These are phyloP conservation scores for Diploscapter pachys DNA, from an alignment of 1,140 invertebrate species.

Conservation along the genomic window DNA sequence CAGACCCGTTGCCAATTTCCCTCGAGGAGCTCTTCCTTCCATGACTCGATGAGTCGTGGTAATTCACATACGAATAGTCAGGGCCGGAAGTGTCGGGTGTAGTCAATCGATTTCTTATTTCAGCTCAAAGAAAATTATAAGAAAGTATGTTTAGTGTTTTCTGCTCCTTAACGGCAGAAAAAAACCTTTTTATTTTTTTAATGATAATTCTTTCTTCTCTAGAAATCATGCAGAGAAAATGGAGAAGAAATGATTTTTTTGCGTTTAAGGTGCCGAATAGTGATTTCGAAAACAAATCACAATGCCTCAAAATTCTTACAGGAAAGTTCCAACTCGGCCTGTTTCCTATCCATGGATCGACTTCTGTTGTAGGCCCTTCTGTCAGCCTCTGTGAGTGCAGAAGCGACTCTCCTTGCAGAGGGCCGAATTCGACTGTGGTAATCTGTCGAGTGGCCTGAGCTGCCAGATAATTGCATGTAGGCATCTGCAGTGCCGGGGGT, in stretches of 20 bases:
- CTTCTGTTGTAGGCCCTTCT: conserved; percentile 43
- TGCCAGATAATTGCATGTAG: no score
- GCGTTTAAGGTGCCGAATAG: no score
- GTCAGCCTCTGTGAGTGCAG: conserved; percentile 43
- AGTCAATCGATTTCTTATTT: conserved; percentile 33
- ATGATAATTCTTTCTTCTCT: conserved; percentile 5
- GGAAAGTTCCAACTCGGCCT: conserved; percentile 25
- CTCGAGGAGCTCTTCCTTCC: conserved; percentile 31
- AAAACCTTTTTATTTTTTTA: no score
- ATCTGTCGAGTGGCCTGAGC: no score
- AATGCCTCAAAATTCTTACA: not conserved
- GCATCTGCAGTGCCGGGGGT: no score
- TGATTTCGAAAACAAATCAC: no score
- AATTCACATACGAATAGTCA: conserved; percentile 54
- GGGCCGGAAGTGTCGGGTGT: conserved; percentile 39
- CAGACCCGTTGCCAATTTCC: conserved; percentile 27
- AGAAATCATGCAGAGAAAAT: not conserved
- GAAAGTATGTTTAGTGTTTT: no score
- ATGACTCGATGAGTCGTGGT: conserved; percentile 46
- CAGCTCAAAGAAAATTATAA: conserved; percentile 12
- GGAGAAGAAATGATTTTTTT: no score
- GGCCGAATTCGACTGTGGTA: conserved; percentile 21
- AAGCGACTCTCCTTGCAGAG: conserved; percentile 41
- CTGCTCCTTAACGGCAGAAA: no score
- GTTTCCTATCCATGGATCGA: conserved; percentile 52